Evolutionary conservation across 2,113 vertebrate genomes (phyloP).

Genomic region (Benitochromis conjunctus): DNA sequence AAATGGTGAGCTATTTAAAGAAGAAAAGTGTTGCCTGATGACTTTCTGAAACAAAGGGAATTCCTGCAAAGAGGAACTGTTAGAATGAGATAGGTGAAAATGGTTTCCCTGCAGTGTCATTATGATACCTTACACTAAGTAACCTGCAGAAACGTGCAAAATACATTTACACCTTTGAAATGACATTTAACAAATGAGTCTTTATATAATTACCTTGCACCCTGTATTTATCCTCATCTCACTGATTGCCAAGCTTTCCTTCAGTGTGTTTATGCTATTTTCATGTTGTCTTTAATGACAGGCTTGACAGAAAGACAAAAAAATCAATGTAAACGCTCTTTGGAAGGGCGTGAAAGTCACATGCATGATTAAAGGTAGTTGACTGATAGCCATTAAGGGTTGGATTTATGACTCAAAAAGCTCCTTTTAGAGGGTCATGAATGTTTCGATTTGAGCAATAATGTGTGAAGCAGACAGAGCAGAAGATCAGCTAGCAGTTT

Average conservation of each 20-base stretch:
- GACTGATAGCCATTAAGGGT: not conserved
- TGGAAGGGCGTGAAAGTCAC: not conserved
- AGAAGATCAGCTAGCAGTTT: not conserved
- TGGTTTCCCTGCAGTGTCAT: not conserved
- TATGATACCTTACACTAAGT: not conserved
- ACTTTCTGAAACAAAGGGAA: not conserved
- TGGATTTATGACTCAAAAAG: not conserved
- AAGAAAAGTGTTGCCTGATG: not conserved
- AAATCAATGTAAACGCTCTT: not conserved
- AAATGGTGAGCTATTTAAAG: not conserved
- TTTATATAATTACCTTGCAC: slow-evolving; percentile 31
- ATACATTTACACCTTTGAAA: slow-evolving; percentile 40
- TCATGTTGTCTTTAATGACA: not conserved
- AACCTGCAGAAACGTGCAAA: not conserved
- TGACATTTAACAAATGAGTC: slow-evolving; percentile 58
- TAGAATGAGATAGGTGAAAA: not conserved
- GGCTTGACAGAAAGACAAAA: not conserved
- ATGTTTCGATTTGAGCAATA: not conserved
- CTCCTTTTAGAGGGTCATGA: not conserved
- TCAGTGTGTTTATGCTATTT: not conserved
- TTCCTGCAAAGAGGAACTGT: not conserved
- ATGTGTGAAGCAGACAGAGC: not conserved
- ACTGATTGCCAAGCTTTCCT: slow-evolving; percentile 24
- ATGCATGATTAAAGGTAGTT: not conserved
- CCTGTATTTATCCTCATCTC: slow-evolving; percentile 39